Evolutionary conservation across 2,113 vertebrate species (phyloP).

Genomic region (Bubalus kerabau): DNA sequence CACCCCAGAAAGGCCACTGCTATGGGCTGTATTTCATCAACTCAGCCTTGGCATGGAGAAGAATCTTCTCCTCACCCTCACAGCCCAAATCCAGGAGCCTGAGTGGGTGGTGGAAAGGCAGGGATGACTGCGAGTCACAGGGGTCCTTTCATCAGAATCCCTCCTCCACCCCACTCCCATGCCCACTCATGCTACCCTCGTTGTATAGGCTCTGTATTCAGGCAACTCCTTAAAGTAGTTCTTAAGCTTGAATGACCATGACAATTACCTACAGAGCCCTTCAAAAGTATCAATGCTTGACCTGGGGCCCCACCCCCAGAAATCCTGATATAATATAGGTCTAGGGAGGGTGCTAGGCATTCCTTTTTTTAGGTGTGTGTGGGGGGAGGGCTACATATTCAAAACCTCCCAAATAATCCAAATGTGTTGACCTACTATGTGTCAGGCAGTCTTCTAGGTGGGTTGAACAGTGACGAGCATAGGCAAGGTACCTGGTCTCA

Average conservation of each 20-base stretch:
- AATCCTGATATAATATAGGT: background rate
- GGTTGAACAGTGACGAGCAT: background rate
- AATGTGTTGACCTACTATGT: background rate
- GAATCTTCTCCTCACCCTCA: background rate
- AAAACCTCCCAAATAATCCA: background rate
- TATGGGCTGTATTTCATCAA: background rate
- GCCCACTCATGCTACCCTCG: background rate
- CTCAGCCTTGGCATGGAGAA: background rate
- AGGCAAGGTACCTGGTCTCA: background rate
- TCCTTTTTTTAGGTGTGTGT: background rate
- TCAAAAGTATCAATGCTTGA: background rate
- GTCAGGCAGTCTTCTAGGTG: background rate
- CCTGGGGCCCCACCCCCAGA: background rate
- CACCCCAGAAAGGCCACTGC: background rate
- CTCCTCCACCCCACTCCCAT: background rate
- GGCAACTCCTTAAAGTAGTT: background rate
- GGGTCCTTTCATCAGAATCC: background rate
- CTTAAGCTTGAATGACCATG: background rate
- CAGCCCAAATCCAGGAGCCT: background rate
- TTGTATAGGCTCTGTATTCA: background rate
- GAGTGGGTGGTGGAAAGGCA: background rate
- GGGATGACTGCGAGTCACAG: background rate
- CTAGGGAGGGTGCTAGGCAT: background rate
- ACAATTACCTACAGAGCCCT: background rate
- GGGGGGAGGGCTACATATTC: background rate